phyloP scores from a whole-genome alignment of 2,888 invertebrate species.

The Leptinotarsa juncta region DNA sequence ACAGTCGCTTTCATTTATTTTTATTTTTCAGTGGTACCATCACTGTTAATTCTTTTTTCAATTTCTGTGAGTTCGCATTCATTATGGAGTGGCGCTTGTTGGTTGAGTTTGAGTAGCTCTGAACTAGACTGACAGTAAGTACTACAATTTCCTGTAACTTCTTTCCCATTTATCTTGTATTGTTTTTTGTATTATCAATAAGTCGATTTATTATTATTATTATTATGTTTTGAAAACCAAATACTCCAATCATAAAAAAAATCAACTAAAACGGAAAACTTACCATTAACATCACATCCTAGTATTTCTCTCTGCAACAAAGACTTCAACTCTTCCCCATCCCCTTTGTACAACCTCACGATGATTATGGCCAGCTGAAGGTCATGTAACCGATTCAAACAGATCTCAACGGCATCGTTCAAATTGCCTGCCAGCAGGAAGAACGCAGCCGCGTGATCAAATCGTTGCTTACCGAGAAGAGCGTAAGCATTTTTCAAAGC shows the following conservation, averaged over 20 bases:
- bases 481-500: conserved; percentile 99
- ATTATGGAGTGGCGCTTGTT: no score
- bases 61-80: no score
- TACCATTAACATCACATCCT: conserved; percentile 75
- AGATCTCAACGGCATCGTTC: conserved; percentile 95
- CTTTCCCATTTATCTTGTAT: no score
- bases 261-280: conserved; percentile 7
- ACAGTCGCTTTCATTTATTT: no score
- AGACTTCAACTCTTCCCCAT: conserved; percentile 77
- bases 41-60: no score
- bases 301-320: conserved; percentile 84
- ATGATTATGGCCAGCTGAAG: conserved; percentile 96
- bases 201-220: neutral
- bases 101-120: no score
- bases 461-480: conserved; percentile 91
- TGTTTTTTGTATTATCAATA: no score
- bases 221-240: neutral
- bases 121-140: no score
- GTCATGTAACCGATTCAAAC: conserved; percentile 91
- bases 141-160: no score
- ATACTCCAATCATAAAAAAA: neutral
- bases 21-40: no score
- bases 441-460: conserved; percentile 98
- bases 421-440: conserved; percentile 95
- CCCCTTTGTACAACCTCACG: conserved; percentile 90